Percentiles rank a stretch among this genome's conserved stretches.
Conservation (phyloP, 1,140 invertebrate species). For the Augochlora pura region DNA sequence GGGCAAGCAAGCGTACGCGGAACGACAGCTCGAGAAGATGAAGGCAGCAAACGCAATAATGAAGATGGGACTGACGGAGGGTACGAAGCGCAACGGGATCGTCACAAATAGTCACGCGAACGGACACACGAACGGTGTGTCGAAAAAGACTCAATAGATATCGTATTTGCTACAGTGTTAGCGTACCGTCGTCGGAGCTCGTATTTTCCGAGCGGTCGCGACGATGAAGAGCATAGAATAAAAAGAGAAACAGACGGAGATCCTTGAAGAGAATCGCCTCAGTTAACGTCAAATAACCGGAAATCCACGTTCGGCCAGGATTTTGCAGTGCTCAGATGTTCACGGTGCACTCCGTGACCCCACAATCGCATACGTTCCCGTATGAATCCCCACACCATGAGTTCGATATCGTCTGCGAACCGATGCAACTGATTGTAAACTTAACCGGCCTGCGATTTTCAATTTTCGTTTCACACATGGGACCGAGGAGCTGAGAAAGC, state of each 20-base stretch:
- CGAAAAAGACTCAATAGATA: conserved; percentile 70
- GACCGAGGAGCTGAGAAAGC: conserved; percentile 5
- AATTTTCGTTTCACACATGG: neutral
- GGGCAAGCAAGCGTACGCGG: conserved; percentile 76
- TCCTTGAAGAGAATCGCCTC: conserved; percentile 11
- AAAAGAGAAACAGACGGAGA: neutral
- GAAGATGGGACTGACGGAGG: conserved; percentile 20
- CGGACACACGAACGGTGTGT: conserved; percentile 70
- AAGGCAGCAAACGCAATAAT: conserved; percentile 35
- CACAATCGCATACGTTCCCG: too few species aligned
- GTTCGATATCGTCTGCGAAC: conserved; percentile 2
- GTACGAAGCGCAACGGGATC: conserved; percentile 40
- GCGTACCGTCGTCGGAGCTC: conserved; percentile 17
- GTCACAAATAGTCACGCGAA: conserved; percentile 62
- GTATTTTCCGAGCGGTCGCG: conserved; percentile 8
- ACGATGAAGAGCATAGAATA: neutral
- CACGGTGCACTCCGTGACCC: too few species aligned
- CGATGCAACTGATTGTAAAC: conserved; percentile 17
- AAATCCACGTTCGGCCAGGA: conserved; percentile 10
- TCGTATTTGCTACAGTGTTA: conserved; percentile 8
- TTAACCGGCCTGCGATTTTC: conserved; percentile 39
- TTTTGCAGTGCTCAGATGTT: neutral
- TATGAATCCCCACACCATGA: neutral
- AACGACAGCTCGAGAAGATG: conserved; percentile 66
- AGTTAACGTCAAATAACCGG: conserved; percentile 5